Base-by-base conservation (phyloP, 2,113 vertebrate genomes). In the Cairina moschata region DNA sequence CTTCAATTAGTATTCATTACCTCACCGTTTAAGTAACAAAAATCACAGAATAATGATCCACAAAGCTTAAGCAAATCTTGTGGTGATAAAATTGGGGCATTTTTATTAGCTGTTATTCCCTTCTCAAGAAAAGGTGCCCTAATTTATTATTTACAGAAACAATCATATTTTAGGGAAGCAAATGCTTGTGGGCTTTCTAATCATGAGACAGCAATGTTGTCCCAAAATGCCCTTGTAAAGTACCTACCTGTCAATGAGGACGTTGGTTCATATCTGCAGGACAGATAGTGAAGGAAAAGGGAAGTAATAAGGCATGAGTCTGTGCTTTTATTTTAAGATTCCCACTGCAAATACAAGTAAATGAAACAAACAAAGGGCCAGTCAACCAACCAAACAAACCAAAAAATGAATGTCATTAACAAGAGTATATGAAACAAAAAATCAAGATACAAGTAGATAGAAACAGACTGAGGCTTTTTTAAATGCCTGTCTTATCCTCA, bases 401-500 rank as follows among this genome's bases (percentile, higher is more conserved):
- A 18, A 4, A n/a, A 4, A 3, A 67, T 22, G 6, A 55, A 13
- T 32, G n/a, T 22, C 13, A 4, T 40, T 58, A 62, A 3, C 1
- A 90, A 94, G 60, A 2, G 7, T 60, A 78, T 58, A 48, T 0
- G 16, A 86, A 95, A 93, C 54, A 84, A n/a, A 75, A 93, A 96
- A 62, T 86, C n/a, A 79, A 91, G 83, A 67, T 15, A 71, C 76
- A 92, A 91, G 42, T 72, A 75, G 78, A 88, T 73, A 58, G 46
- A 48, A 48, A 79, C 73, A 72, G 44, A 18, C 26, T 88, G 34
- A 67, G 42, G 40, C 32, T 62, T 4, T 52, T 79, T 38, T 83
- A 71, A 63, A 58, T 60, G 11, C 71, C 44, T 90, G 65, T 23
- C 5, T 72, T 86, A 11, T 29, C 52, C 26, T 62, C 34, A 36